These are phyloP conservation scores for Trematomus bernacchii DNA, from an alignment of 2,797 vertebrate genomes.

Conservation along the genomic window DNA sequence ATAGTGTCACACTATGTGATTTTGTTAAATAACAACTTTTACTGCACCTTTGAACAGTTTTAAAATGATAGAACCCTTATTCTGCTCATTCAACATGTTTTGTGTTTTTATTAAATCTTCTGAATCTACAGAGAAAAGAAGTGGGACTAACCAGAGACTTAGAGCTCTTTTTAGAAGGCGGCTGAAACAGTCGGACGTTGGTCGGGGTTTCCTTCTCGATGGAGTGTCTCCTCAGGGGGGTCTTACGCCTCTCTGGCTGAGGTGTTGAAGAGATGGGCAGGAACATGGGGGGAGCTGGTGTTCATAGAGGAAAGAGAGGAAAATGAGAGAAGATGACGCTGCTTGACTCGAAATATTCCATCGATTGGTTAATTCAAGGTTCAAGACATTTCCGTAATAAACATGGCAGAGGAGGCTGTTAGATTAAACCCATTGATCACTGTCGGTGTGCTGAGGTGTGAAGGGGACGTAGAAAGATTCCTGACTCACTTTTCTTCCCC, in stretches of 20 bases:
- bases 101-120: no score
- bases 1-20: neutral
- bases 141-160: constrained; percentile 93
- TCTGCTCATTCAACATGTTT: neutral
- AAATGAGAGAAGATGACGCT: neutral
- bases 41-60: neutral
- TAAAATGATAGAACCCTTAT: neutral
- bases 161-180: constrained; percentile 92
- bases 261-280: constrained; percentile 98
- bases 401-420: neutral
- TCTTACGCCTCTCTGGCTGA: constrained; percentile 94
- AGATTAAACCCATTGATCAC: constrained; percentile 24
- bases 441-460: constrained; percentile 1
- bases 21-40: neutral
- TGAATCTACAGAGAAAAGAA: neutral
- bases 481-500: constrained; percentile 92
- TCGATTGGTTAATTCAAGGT: neutral
- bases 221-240: constrained; percentile 94
- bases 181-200: constrained; percentile 92
- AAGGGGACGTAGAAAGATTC: constrained; percentile 10
- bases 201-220: constrained; percentile 99
- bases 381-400: neutral
- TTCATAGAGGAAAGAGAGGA: constrained; percentile 12
- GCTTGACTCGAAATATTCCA: neutral
- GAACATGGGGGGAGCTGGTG: constrained; percentile 93